Evolutionary conservation across 2,888 invertebrate species (phyloP).

Genomic region (Camponotus fellah): DNA sequence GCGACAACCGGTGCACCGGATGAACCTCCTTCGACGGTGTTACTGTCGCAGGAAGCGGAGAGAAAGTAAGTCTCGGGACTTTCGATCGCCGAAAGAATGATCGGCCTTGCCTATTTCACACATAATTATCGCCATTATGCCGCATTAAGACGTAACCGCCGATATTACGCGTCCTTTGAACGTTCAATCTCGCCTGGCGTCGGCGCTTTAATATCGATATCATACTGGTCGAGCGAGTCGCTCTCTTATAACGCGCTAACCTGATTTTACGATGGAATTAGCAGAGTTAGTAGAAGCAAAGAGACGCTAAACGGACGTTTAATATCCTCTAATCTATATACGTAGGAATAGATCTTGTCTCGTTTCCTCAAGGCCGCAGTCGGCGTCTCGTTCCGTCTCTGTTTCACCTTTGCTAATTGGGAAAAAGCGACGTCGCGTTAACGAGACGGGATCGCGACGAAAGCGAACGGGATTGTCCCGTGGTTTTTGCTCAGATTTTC

Average conservation of each 20-base stretch:
- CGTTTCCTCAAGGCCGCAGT: conserved; percentile 11
- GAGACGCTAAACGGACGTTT: not conserved
- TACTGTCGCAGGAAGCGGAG: conserved; percentile 29
- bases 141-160: conserved; percentile 32
- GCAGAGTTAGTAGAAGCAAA: not conserved
- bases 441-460: conserved; percentile 44
- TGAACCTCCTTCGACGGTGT: conserved; percentile 9
- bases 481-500: conserved; percentile 56
- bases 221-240: not conserved
- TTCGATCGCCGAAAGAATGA: conserved; percentile 42
- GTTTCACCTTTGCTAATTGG: conserved; percentile 55
- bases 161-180: conserved; percentile 9
- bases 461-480: conserved; percentile 32
- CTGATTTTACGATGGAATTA: conserved; percentile 3
- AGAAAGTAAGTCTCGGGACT: conserved; percentile 37
- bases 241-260: conserved; percentile 1
- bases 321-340: conserved; percentile 5
- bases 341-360: not conserved
- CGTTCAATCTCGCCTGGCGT: not conserved
- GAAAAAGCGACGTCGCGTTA: conserved; percentile 61
- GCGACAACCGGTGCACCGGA: conserved; percentile 1
- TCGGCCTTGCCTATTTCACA: conserved; percentile 45
- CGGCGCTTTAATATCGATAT: not conserved
- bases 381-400: conserved; percentile 3
- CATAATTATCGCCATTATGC: conserved; percentile 38